phyloP scores from a whole-genome alignment of 2,888 invertebrate species.

The Platynereis dumerilii region DNA sequence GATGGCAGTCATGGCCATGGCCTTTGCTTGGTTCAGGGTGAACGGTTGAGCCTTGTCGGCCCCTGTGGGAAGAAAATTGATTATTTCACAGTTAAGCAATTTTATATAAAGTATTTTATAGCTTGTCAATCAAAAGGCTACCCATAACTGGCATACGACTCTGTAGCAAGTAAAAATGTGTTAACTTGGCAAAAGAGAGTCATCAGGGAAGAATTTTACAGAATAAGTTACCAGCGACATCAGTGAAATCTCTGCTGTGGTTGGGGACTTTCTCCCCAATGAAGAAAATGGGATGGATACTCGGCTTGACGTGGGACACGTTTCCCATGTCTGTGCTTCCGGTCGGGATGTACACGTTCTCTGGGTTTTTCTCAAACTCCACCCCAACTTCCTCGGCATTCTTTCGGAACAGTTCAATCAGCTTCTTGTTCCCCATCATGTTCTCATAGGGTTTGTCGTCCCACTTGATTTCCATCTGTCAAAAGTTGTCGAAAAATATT shows the following conservation, averaged over 20 bases:
- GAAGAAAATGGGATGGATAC: constrained; percentile 42
- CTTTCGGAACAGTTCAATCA: constrained; percentile 47
- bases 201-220: too few species aligned
- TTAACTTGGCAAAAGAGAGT: too few species aligned
- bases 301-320: constrained; percentile 46
- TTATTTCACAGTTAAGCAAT: too few species aligned
- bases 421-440: constrained; percentile 48
- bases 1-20: constrained; percentile 45
- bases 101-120: too few species aligned
- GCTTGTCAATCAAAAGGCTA: too few species aligned
- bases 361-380: neutral
- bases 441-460: constrained; percentile 37
- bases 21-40: constrained; percentile 43
- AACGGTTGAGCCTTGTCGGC: constrained; percentile 26
- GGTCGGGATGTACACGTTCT: neutral
- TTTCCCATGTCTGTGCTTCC: constrained; percentile 50
- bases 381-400: constrained; percentile 46
- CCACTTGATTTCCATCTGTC: too few species aligned
- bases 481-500: too few species aligned
- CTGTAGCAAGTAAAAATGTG: too few species aligned
- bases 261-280: constrained; percentile 37
- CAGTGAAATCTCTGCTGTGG: constrained; percentile 43
- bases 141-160: too few species aligned
- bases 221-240: constrained; percentile 35
- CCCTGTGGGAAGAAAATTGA: too few species aligned